phyloP scores from a whole-genome alignment of 2,113 vertebrate genomes.

The Saguinus midas region DNA sequence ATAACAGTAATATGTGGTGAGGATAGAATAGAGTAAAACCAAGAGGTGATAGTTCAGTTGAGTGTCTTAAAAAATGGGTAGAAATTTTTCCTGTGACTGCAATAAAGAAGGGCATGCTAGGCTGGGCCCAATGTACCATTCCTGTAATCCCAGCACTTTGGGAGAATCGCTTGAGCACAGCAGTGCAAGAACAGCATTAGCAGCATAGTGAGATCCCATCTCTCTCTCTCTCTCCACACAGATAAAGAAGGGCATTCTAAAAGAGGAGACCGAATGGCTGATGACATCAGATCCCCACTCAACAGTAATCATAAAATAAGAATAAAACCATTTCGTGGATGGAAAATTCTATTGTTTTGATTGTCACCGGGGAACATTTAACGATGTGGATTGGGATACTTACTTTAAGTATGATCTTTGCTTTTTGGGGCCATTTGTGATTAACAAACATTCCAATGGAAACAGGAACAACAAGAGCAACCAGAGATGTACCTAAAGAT shows the following conservation, averaged over 20 bases:
- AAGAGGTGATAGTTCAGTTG: neutral
- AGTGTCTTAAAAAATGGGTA: neutral
- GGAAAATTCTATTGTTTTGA: fast-evolving
- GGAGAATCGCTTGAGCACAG: neutral
- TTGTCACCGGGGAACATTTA: neutral
- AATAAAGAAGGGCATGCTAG: neutral
- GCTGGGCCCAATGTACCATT: too few relatives aligned
- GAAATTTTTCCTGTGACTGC: neutral
- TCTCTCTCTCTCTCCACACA: neutral
- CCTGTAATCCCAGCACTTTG: neutral
- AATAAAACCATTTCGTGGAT: neutral
- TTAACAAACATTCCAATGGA: conserved; percentile 89
- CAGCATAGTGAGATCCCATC: neutral
- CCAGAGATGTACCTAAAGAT: conserved; percentile 89
- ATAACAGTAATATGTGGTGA: neutral
- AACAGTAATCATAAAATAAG: neutral
- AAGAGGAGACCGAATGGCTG: neutral
- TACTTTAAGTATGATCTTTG: conserved; percentile 95
- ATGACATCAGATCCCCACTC: neutral
- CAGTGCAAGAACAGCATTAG: neutral
- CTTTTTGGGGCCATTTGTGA: conserved; percentile 87
- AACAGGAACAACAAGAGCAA: conserved; percentile 91
- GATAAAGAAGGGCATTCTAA: neutral
- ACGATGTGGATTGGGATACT: neutral
- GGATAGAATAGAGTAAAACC: neutral